A percentile compares a stretch with the other conserved stretches of the same genome.
Conservation (phyloP, 2,888 invertebrate species). For the Heliconius cydno region DNA sequence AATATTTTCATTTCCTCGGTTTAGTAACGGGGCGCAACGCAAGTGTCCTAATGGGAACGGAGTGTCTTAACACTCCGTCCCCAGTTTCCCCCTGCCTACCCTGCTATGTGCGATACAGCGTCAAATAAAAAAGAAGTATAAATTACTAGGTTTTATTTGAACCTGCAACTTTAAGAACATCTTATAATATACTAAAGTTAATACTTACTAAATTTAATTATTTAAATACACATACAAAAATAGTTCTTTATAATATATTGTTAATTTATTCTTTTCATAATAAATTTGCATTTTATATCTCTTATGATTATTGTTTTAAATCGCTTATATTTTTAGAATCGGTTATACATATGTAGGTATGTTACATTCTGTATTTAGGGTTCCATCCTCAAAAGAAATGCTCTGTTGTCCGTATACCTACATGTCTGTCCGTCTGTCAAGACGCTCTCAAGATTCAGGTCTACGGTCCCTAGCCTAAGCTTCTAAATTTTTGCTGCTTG, state of each 20-base stretch:
- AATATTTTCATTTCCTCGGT: background rate
- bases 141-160: background rate
- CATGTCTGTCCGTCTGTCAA: no score
- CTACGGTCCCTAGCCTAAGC: no score
- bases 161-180: background rate
- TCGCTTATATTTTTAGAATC: background rate
- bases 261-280: background rate
- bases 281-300: constrained; percentile 1
- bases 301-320: background rate
- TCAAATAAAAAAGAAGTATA: no score
- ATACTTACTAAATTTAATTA: background rate
- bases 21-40: background rate
- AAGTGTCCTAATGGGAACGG: no score
- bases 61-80: background rate
- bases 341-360: background rate
- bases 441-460: no score
- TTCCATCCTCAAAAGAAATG: no score
- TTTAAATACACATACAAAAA: background rate
- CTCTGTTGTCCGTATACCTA: no score
- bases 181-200: background rate
- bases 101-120: no score
- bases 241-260: background rate
- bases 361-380: no score
- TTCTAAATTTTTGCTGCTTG: no score
- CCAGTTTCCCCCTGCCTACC: background rate